Conservation (phyloP, 1,140 invertebrate genomes). For the Sycophila sp. region DNA sequence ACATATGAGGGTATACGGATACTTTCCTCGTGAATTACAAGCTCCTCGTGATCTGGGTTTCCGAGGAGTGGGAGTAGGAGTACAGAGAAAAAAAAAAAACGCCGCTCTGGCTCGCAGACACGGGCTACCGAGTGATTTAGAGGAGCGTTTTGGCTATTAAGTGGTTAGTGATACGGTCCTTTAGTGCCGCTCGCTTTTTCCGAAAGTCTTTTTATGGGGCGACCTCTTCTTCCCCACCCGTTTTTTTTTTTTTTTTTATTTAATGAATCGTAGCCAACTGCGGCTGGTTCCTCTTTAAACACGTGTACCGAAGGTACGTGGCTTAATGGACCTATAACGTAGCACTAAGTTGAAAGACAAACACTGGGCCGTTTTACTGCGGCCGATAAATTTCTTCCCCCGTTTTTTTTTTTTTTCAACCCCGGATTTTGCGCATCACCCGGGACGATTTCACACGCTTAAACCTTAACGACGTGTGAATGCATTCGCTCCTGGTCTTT, state of each 20-base stretch:
- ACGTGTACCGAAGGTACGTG: too few relatives aligned
- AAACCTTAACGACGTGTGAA: background rate
- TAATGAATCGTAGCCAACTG: too few relatives aligned
- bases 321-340: too few relatives aligned
- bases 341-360: too few relatives aligned
- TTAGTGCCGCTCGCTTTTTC: background rate
- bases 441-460: too few relatives aligned
- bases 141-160: background rate
- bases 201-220: background rate
- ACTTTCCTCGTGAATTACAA: too few relatives aligned
- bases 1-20: background rate
- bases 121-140: background rate
- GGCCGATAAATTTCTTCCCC: background rate
- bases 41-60: background rate
- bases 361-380: too few relatives aligned
- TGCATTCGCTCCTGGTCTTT: background rate
- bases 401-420: background rate
- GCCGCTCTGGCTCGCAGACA: background rate
- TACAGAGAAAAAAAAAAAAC: too few relatives aligned
- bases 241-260: background rate
- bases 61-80: too few relatives aligned
- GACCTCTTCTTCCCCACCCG: background rate
- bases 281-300: too few relatives aligned
- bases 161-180: background rate
- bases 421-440: too few relatives aligned